Evolutionary conservation across 2,888 invertebrate genomes (phyloP).

Genomic region (Barypeithes pellucidus): DNA sequence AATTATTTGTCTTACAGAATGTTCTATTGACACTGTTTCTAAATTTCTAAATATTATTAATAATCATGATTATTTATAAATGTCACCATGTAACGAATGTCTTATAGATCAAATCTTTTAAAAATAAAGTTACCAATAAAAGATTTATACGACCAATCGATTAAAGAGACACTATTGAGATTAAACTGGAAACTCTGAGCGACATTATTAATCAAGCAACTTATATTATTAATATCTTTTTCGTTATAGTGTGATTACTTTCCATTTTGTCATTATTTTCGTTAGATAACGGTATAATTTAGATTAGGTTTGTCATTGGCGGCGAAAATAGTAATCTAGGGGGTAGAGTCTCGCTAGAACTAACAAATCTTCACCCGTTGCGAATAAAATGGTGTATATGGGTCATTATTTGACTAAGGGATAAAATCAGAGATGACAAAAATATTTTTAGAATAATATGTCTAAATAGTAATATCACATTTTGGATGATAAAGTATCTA

Average conservation of each 20-base stretch:
- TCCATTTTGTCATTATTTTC: conserved; percentile 26
- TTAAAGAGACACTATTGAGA: conserved; percentile 28
- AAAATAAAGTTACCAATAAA: background rate
- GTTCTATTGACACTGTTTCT: background rate
- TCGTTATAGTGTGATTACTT: conserved; percentile 15
- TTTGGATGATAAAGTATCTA: too few relatives aligned
- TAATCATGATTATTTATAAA: background rate
- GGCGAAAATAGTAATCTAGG: background rate
- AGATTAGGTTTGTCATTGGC: background rate
- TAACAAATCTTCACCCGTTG: too few relatives aligned
- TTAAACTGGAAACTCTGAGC: conserved; percentile 25
- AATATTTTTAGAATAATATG: too few relatives aligned
- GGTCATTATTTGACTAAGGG: too few relatives aligned
- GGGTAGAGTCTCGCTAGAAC: too few relatives aligned
- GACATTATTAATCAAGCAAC: conserved; percentile 38
- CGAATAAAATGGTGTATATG: too few relatives aligned
- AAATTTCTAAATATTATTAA: background rate
- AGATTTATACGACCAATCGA: conserved; percentile 37
- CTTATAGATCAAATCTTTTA: background rate
- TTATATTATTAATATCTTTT: conserved; percentile 26
- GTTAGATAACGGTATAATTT: conserved; percentile 4
- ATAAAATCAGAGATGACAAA: too few relatives aligned
- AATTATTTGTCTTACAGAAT: too few relatives aligned
- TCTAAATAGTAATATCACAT: too few relatives aligned
- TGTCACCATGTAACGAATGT: background rate